Evolutionary conservation across 1,140 invertebrate genomes (phyloP).

Genomic region (Leptinotarsa lineolata): DNA sequence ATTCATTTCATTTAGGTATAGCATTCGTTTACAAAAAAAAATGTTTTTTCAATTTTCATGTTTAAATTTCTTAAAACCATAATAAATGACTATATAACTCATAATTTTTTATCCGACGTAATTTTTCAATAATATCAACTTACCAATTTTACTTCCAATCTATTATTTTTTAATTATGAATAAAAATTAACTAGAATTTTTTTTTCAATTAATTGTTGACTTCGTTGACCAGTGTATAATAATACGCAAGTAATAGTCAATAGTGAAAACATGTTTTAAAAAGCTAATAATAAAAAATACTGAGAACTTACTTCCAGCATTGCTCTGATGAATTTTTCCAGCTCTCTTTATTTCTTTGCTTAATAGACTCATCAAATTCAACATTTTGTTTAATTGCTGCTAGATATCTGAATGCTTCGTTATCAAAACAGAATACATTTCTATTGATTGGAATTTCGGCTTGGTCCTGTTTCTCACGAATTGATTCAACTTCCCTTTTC

Average conservation of each 20-base stretch:
- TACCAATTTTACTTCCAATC: too few species aligned
- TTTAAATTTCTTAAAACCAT: too few species aligned
- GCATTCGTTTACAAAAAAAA: too few species aligned
- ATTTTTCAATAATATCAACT: too few species aligned
- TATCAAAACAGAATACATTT: constrained; percentile 51
- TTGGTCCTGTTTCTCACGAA: constrained; percentile 34
- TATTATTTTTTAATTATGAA: too few species aligned
- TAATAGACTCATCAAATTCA: constrained; percentile 31
- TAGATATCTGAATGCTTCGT: constrained; percentile 48
- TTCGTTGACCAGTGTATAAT: neutral
- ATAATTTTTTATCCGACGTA: too few species aligned
- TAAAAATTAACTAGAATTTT: too few species aligned
- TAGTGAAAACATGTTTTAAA: neutral
- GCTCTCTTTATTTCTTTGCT: constrained; percentile 40
- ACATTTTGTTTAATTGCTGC: constrained; percentile 40
- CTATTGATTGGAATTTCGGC: constrained; percentile 37
- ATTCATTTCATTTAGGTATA: too few species aligned
- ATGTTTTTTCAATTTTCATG: too few species aligned
- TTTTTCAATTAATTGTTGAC: too few species aligned
- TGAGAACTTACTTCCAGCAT: constrained; percentile 43
- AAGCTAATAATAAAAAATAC: too few species aligned
- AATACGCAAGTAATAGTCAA: neutral
- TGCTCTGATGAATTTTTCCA: constrained; percentile 45
- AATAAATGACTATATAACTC: too few species aligned
- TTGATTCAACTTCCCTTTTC: constrained; percentile 34